phyloP scores from a whole-genome alignment of 2,888 invertebrate genomes.

The Hololepta plana region DNA sequence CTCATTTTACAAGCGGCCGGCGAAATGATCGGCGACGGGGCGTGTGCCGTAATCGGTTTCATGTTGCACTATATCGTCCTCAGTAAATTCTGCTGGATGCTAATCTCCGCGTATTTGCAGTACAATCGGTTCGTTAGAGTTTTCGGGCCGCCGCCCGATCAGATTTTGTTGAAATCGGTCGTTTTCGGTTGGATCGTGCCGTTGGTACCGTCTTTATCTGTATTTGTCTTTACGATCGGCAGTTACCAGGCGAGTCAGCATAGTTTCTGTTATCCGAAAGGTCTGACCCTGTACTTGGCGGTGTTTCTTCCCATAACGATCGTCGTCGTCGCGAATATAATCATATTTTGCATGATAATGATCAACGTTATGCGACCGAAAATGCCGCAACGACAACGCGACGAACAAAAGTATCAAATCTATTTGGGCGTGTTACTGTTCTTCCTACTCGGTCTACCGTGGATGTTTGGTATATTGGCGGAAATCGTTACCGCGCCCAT shows the following conservation, averaged over 20 bases:
- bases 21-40: too few species aligned
- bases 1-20: conserved; percentile 20
- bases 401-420: conserved; percentile 33
- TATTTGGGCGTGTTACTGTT: conserved; percentile 39
- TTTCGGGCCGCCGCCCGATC: conserved; percentile 36
- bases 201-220: conserved; percentile 31
- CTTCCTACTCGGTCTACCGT: conserved; percentile 40
- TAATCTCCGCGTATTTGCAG: conserved; percentile 48
- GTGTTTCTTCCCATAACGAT: conserved; percentile 34
- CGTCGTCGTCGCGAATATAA: conserved; percentile 35
- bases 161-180: conserved; percentile 40
- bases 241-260: conserved; percentile 30
- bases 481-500: conserved; percentile 17
- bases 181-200: conserved; percentile 46
- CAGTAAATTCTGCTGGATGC: conserved; percentile 54
- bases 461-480: conserved; percentile 37
- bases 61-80: conserved; percentile 45
- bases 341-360: conserved; percentile 38
- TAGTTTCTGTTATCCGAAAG: conserved; percentile 36
- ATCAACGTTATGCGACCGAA: conserved; percentile 21
- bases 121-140: conserved; percentile 48
- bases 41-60: conserved; percentile 41
- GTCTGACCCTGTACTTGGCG: conserved; percentile 33
- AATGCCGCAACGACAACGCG: conserved; percentile 11
- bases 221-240: conserved; percentile 28